Evolutionary conservation across 2,888 invertebrate genomes (phyloP).

Genomic region (Drosophila algonquin): DNA sequence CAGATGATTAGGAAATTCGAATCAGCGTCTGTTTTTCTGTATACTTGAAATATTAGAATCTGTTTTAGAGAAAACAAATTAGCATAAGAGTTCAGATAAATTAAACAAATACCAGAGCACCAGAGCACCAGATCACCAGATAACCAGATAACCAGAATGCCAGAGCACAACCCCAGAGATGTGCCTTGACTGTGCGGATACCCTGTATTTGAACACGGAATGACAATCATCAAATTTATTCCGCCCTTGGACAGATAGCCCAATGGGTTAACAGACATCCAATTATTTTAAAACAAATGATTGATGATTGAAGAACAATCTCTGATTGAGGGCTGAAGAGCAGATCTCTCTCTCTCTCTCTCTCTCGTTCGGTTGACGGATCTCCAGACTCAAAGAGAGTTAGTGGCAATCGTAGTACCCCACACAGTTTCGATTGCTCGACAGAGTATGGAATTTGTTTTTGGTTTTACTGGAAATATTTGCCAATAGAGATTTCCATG

Average conservation of each 20-base stretch:
- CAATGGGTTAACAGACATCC: too few relatives aligned
- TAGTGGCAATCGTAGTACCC: too few relatives aligned
- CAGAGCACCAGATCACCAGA: too few relatives aligned
- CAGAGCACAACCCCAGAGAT: neutral
- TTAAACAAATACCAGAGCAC: conserved; percentile 47
- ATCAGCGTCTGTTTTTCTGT: neutral
- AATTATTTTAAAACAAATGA: too few relatives aligned
- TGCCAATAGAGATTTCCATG: neutral
- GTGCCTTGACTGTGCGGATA: neutral
- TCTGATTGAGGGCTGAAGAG: too few relatives aligned
- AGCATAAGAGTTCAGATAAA: conserved; percentile 65
- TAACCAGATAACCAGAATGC: neutral
- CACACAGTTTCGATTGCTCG: too few relatives aligned
- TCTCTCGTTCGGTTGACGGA: too few relatives aligned
- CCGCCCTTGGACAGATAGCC: too few relatives aligned
- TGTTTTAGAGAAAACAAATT: conserved; percentile 49
- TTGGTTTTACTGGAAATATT: neutral
- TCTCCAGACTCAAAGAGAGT: too few relatives aligned
- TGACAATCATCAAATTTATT: too few relatives aligned
- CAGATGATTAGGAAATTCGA: conserved; percentile 20
- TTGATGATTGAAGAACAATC: too few relatives aligned
- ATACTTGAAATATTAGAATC: neutral
- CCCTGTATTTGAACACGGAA: neutral
- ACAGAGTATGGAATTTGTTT: neutral
- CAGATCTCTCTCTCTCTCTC: too few relatives aligned